phyloP scores from a whole-genome alignment of 2,888 invertebrate genomes.

The Metacarcinus magister region DNA sequence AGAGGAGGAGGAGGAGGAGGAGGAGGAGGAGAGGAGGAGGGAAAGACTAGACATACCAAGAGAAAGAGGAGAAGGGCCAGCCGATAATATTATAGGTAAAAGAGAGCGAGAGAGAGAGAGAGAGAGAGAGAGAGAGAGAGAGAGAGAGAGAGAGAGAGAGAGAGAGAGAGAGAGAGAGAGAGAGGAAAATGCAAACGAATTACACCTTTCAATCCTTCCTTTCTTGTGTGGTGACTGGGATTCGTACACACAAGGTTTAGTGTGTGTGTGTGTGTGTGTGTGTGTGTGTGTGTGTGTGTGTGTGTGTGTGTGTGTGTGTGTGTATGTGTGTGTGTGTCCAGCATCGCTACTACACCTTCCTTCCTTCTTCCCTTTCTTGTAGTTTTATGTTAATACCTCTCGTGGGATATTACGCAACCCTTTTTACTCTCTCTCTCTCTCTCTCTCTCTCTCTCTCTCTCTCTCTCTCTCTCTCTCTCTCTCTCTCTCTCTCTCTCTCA shows the following conservation, averaged over 20 bases:
- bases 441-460: not conserved
- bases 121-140: no score
- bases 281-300: slow-evolving; percentile 26
- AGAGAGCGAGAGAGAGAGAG: not conserved
- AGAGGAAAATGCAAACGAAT: no score
- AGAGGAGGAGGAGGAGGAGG: not conserved
- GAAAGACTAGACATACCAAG: not conserved
- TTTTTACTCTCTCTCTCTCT: not conserved
- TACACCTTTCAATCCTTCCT: no score
- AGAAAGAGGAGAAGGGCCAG: not conserved
- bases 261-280: slow-evolving; percentile 12
- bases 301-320: slow-evolving; percentile 26
- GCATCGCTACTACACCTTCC: not conserved
- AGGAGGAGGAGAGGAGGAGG: slow-evolving; percentile 3
- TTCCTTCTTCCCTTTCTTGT: not conserved
- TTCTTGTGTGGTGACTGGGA: no score
- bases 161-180: no score
- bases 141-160: no score
- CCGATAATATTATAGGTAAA: not conserved
- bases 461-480: slow-evolving; percentile 27
- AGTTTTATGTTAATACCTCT: not conserved
- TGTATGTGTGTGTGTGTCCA: not conserved
- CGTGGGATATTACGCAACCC: not conserved
- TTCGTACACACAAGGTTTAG: no score
- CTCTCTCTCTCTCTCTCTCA: not conserved